These are phyloP conservation scores for Porites lobata DNA, from an alignment of 92 coral and sea anemone species.

Conservation along the genomic window DNA sequence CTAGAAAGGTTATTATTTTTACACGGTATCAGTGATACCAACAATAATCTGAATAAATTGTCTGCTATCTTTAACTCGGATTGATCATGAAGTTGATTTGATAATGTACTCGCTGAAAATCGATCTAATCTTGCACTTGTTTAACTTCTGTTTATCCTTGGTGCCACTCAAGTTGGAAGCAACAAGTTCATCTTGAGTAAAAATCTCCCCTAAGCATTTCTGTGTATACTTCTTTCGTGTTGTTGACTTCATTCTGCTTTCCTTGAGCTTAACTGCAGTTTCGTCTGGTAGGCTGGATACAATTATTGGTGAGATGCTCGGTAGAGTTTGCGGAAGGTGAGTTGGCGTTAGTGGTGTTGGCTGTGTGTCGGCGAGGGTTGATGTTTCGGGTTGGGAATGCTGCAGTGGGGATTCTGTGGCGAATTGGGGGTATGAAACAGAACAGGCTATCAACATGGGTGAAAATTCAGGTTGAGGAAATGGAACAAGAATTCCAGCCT, in stretches of 20 bases:
- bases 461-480: neutral
- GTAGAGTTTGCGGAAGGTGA: constrained; percentile 7
- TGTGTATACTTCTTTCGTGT: constrained; percentile 1
- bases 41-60: too few species aligned
- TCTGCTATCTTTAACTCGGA: too few species aligned
- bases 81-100: neutral
- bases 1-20: too few species aligned
- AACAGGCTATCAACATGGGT: neutral
- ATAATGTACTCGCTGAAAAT: constrained; percentile 3
- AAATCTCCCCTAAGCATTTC: constrained; percentile 17
- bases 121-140: constrained; percentile 12
- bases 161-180: constrained; percentile 10
- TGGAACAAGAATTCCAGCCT: constrained; percentile 25
- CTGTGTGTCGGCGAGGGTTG: constrained; percentile 17
- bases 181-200: constrained; percentile 6
- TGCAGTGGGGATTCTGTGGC: neutral
- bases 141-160: constrained; percentile 15
- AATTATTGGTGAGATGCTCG: constrained; percentile 13
- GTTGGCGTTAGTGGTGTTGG: constrained; percentile 17
- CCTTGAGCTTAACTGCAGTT: constrained; percentile 11
- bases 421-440: neutral
- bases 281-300: constrained; percentile 10
- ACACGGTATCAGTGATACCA: too few species aligned
- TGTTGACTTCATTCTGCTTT: neutral
- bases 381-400: constrained; percentile 2